Percentiles rank a stretch among this genome's conserved stretches.
Evolutionary conservation across 2,113 vertebrate species (phyloP).

Genomic region (Raja brachyura): DNA sequence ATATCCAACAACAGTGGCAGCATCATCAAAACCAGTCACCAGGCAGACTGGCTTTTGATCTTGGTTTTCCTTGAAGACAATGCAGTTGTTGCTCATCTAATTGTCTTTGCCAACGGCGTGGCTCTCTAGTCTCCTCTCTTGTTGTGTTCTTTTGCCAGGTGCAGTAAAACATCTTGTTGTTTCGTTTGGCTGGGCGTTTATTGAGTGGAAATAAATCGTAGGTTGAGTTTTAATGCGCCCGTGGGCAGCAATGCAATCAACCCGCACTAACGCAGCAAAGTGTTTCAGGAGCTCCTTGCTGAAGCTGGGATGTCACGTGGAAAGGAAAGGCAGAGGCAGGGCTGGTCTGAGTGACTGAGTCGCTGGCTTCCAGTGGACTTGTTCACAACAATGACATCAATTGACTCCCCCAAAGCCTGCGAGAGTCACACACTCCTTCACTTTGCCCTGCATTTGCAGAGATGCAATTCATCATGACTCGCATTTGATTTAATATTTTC

Average conservation of each 20-base stretch:
- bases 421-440: not conserved
- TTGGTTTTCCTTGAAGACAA: not conserved
- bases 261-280: not conserved
- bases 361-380: not conserved
- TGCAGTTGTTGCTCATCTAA: not conserved
- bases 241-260: not conserved
- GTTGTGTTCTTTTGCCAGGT: not conserved
- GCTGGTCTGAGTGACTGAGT: not conserved
- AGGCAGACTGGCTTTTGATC: not conserved
- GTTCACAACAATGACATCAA: not conserved
- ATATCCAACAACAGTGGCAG: not conserved
- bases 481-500: constrained; percentile 1
- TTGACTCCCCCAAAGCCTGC: not conserved
- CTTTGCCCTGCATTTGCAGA: not conserved
- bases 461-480: not conserved
- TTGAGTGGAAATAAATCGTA: not conserved
- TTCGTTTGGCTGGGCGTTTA: not conserved
- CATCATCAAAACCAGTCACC: not conserved
- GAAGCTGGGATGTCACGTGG: not conserved
- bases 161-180: not conserved
- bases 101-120: not conserved
- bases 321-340: no score
- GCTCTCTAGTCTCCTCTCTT: not conserved
- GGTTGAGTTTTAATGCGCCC: no score
- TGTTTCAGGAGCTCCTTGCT: not conserved